These are phyloP conservation scores for Onychostoma macrolepis DNA, from an alignment of 2,113 vertebrate species.

Conservation along the genomic window DNA sequence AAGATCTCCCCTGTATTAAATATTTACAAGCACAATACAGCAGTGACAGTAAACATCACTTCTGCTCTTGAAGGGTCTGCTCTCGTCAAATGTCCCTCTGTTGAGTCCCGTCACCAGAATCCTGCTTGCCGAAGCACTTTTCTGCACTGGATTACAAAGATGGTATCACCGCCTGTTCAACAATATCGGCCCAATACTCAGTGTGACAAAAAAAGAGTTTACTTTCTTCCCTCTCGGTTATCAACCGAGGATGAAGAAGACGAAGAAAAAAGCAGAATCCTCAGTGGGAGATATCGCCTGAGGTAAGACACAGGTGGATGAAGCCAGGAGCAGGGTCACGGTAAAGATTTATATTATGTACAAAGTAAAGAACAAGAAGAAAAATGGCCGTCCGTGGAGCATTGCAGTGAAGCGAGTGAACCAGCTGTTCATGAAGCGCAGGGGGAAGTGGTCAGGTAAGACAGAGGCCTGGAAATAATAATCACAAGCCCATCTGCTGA, in stretches of 20 bases:
- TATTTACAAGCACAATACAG: constrained; percentile 32
- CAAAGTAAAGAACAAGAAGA: constrained; percentile 91
- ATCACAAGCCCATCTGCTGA: constrained; percentile 98
- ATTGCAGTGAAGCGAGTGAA: constrained; percentile 91
- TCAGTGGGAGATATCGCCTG: constrained; percentile 81
- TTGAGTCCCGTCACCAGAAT: neutral
- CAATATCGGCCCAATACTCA: constrained; percentile 1
- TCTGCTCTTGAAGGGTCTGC: constrained; percentile 33
- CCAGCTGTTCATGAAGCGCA: constrained; percentile 91
- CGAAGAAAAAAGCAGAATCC: constrained; percentile 64
- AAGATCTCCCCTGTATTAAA: constrained; percentile 22
- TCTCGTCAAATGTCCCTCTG: neutral
- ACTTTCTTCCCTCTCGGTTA: constrained; percentile 56
- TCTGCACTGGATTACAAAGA: neutral
- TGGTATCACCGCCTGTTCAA: neutral
- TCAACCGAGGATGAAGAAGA: constrained; percentile 38
- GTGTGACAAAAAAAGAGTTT: constrained; percentile 50
- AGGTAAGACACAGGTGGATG: constrained; percentile 95
- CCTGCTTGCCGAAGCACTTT: neutral
- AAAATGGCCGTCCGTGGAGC: constrained; percentile 84
- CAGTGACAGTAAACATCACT: constrained; percentile 32
- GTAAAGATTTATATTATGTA: constrained; percentile 94
- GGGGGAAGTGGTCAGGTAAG: constrained; percentile 92
- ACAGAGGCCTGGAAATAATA: constrained; percentile 88
- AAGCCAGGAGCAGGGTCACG: constrained; percentile 88